Conservation (phyloP, 2,888 invertebrate species). For the Leistus spinibarbis region DNA sequence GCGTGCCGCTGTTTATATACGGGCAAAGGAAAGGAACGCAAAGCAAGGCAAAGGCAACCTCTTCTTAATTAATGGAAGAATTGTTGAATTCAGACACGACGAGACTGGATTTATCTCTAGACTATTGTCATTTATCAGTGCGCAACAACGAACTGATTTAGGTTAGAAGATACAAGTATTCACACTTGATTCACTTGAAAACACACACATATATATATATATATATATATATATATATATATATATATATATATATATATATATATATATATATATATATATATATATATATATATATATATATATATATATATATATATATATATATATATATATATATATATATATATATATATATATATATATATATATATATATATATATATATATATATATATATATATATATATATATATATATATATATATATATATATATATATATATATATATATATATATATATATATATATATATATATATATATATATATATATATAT, state of each 20-base stretch:
- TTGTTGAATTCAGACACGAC: background rate
- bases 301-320: conserved; percentile 8
- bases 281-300: background rate
- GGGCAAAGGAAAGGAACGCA: too few relatives aligned
- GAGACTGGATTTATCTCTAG: background rate
- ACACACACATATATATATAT: too few relatives aligned
- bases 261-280: background rate
- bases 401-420: conserved; percentile 14
- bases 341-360: conserved; percentile 9
- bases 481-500: too few relatives aligned
- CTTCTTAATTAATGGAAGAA: background rate
- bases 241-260: conserved; percentile 2
- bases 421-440: background rate
- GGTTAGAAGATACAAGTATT: background rate
- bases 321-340: background rate
- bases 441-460: background rate
- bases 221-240: background rate
- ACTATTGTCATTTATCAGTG: background rate
- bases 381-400: conserved; percentile 9
- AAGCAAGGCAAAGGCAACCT: too few relatives aligned
- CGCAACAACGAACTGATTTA: background rate
- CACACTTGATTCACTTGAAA: background rate
- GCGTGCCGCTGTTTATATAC: background rate
- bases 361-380: conserved; percentile 6
- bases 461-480: background rate